Base-by-base conservation (phyloP, 2,888 invertebrate species). In the Pycnomerus fuliginosus region DNA sequence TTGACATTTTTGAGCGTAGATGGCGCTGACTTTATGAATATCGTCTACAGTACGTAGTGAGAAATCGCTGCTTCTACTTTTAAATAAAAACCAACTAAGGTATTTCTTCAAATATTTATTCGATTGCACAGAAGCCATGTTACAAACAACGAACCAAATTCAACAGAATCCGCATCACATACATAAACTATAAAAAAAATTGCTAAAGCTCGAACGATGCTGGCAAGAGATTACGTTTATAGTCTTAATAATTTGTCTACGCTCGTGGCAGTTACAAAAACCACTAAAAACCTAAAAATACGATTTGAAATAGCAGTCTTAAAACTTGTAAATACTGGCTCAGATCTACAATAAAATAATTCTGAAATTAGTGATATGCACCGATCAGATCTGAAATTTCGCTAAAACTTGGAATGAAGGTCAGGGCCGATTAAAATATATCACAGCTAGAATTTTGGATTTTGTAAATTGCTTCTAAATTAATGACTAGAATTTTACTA, bases 381-480 rank as follows among this genome's bases (percentile, higher is more conserved):
- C 37, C 20, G 34, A 10, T 41, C 16, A 12, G 34, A 42, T 46
- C 37, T 35, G 8, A n/a, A 16, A n/a, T 13, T 15, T 24, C 10
- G 17, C 24, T 25, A 23, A 28, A 16, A 16, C 4, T 32, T 47
- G 47, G 47, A 47, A 47, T 47, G 47, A 39, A 37, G 37, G 48
- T 56, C 52, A 53, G 53, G 56, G 55, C 53, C 56, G 54, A 56
- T 52, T 42, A 56, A 42, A 54, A 61, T 60, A 56, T 61, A 66
- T 66, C 66, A 66, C 66, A 66, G 66, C 51, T 54, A 50, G 59
- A 63, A 60, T 66, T 61, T 58, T 56, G 57, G 57, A 55, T 53
- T 52, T 42, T 31, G 25, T 34, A 30, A 49, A 50, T 36, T 47
- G 16, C 39, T 40, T 45, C 48, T 50, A 37, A 37, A 42, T 25